Evolutionary conservation across 1,140 invertebrate species (phyloP).

Genomic region (Sminthurides bifidus): DNA sequence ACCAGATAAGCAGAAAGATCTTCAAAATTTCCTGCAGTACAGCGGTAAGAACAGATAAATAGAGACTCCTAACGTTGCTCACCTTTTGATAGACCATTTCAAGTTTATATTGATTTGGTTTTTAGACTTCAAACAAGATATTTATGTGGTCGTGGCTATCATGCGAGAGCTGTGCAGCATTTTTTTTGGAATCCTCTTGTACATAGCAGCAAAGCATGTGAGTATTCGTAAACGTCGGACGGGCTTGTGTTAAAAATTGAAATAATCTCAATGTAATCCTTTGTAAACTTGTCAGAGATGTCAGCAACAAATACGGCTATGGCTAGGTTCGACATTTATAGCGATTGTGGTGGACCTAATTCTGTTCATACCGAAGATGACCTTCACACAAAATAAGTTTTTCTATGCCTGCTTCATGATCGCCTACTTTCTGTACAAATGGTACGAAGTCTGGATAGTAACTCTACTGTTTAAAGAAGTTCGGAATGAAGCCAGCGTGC

Average conservation of each 20-base stretch:
- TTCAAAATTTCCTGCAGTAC: constrained; percentile 12
- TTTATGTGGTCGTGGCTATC: constrained; percentile 12
- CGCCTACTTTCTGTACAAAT: constrained; percentile 23
- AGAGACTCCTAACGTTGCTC: not conserved
- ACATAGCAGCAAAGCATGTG: constrained; percentile 3
- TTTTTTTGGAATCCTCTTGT: constrained; percentile 6
- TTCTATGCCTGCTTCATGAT: constrained; percentile 14
- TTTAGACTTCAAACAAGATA: constrained; percentile 20
- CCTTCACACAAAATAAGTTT: constrained; percentile 23
- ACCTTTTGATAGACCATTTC: not conserved
- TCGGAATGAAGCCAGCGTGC: not conserved
- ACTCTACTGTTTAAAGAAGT: constrained; percentile 16
- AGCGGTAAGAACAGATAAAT: constrained; percentile 5
- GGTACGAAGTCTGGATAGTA: constrained; percentile 28
- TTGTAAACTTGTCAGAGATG: constrained; percentile 4
- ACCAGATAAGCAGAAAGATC: not conserved
- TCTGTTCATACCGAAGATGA: constrained; percentile 17
- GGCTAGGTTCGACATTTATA: constrained; percentile 17
- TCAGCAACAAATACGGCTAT: constrained; percentile 8
- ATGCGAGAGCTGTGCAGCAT: constrained; percentile 16
- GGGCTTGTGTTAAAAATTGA: not conserved
- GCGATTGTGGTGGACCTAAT: constrained; percentile 16
- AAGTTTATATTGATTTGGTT: not conserved
- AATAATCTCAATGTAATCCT: not conserved
- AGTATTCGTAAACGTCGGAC: not conserved